Evolutionary conservation across 1,140 invertebrate genomes (phyloP).

Genomic region (Anastrepha ludens): DNA sequence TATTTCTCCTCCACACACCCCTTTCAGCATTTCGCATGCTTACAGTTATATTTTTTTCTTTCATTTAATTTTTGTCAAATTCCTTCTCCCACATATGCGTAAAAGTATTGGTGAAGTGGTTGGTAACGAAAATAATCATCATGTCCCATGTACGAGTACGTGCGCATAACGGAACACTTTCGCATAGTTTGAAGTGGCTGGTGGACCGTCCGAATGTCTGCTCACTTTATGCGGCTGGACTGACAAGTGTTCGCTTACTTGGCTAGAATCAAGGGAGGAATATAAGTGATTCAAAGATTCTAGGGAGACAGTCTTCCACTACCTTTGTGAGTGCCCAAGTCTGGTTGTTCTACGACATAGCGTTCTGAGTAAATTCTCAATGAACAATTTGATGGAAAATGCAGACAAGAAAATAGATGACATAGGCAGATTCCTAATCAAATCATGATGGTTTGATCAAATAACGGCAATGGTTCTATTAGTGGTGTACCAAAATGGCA

Average conservation of each 20-base stretch:
- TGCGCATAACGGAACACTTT: constrained; percentile 50
- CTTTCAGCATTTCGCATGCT: not conserved
- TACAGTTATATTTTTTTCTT: not conserved
- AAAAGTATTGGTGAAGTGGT: not conserved
- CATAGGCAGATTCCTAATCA: too few relatives aligned
- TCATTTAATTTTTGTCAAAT: not conserved
- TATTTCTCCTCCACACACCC: constrained; percentile 22
- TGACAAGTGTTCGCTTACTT: not conserved
- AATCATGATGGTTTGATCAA: too few relatives aligned
- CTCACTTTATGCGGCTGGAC: not conserved
- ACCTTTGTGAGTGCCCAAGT: too few relatives aligned
- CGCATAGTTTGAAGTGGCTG: constrained; percentile 46
- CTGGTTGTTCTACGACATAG: too few relatives aligned
- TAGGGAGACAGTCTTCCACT: not conserved
- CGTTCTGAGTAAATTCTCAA: too few relatives aligned
- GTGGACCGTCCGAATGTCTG: not conserved
- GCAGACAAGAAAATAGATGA: too few relatives aligned
- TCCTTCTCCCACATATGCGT: not conserved
- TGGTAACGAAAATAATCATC: constrained; percentile 23
- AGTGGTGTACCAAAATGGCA: too few relatives aligned
- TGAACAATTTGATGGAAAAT: too few relatives aligned
- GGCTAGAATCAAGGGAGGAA: too few relatives aligned
- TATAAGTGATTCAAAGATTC: too few relatives aligned
- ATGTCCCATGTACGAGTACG: constrained; percentile 41
- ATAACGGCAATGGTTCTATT: too few relatives aligned